Conservation (phyloP, 2,797 vertebrate species). For the Falco naumanni region DNA sequence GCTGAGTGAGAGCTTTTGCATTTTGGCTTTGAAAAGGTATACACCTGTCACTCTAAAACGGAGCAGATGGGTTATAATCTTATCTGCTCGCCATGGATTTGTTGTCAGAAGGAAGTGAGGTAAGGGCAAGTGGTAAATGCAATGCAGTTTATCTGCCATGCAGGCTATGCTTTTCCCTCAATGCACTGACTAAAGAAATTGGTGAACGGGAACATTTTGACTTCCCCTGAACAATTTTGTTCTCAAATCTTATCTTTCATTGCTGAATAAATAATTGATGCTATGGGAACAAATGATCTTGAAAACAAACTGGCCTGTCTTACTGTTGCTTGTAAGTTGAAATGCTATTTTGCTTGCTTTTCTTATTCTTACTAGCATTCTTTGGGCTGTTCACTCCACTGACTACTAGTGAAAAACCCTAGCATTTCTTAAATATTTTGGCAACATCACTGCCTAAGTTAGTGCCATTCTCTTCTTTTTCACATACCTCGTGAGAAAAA, state of each 20-base stretch:
- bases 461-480: neutral
- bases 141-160: conserved; percentile 54
- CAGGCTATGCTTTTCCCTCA: conserved; percentile 14
- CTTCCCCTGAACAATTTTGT: conserved; percentile 32
- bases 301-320: neutral
- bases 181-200: conserved; percentile 40
- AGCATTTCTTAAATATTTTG: neutral
- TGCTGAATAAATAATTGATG: conserved; percentile 10
- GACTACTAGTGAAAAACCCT: neutral
- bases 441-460: neutral
- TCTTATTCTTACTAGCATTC: neutral
- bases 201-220: conserved; percentile 26
- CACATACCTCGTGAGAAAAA: neutral
- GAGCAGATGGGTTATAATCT: conserved; percentile 85
- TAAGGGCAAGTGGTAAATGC: conserved; percentile 80
- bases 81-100: conserved; percentile 80
- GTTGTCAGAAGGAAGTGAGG: conserved; percentile 86
- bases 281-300: neutral
- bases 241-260: conserved; percentile 4
- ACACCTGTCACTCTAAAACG: conserved; percentile 84
- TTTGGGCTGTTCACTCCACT: neutral
- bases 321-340: neutral
- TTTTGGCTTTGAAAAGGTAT: conserved; percentile 77
- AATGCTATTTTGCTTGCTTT: neutral
- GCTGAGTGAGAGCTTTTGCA: conserved; percentile 56